Conservation (phyloP, 2,888 invertebrate species). For the Pseudococcus longispinus region DNA sequence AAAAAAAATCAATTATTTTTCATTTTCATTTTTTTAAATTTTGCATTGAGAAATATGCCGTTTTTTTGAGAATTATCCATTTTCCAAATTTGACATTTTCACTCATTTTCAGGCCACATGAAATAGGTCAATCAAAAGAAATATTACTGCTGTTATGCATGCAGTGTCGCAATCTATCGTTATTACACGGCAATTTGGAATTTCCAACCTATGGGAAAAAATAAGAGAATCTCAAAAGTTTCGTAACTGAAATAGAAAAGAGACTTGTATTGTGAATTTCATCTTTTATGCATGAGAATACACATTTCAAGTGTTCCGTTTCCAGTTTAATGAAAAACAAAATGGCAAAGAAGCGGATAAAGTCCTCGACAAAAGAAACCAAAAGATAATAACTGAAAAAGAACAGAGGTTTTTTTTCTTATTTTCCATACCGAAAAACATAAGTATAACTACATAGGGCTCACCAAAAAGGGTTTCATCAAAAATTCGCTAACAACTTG, state of each 20-base stretch:
- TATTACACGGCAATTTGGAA: background rate
- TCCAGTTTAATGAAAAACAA: conserved; percentile 29
- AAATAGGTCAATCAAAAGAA: background rate
- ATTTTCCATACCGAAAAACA: conserved; percentile 3
- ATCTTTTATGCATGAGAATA: conserved; percentile 30
- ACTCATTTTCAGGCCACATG: no score
- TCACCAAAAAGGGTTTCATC: background rate
- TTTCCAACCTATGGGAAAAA: background rate
- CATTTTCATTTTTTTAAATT: no score
- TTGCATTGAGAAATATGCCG: no score
- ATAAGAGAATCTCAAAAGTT: background rate
- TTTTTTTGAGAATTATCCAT: no score
- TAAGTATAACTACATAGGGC: conserved; percentile 1
- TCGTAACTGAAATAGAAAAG: conserved; percentile 25
- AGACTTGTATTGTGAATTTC: conserved; percentile 28
- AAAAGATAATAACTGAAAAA: conserved; percentile 26
- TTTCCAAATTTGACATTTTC: no score
- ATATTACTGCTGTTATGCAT: background rate
- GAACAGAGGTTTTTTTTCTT: background rate
- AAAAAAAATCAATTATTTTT: no score
- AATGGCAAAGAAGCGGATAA: conserved; percentile 31
- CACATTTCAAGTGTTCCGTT: conserved; percentile 25
- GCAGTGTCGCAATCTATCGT: background rate
- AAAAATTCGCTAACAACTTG: background rate
- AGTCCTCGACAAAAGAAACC: background rate